Percentiles rank a stretch among this genome's conserved stretches.
Conservation (phyloP, 37 sponge, comb jelly and placozoan genomes). For the Ianthella basta region DNA sequence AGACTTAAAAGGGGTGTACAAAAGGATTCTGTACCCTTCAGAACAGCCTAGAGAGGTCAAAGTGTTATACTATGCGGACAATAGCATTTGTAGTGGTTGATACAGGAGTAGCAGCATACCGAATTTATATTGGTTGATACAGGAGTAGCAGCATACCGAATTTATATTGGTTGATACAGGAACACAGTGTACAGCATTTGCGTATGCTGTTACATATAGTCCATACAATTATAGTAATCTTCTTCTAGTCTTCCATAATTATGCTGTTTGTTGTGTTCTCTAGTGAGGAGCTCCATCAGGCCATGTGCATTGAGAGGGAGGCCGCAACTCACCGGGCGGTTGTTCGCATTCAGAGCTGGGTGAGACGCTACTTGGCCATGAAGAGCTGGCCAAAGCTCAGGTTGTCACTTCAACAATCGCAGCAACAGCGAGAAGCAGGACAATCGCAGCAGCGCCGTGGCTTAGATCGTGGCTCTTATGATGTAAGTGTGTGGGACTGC, state of each 20-base stretch:
- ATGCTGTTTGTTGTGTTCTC: neutral
- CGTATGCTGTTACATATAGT: too few species aligned
- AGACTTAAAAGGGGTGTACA: too few species aligned
- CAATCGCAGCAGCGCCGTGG: neutral
- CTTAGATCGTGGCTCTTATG: neutral
- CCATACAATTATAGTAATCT: neutral
- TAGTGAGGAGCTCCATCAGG: conserved; percentile 63
- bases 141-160: too few species aligned
- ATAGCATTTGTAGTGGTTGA: too few species aligned
- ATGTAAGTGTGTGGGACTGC: neutral
- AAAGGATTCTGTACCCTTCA: too few species aligned
- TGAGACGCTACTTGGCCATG: conserved; percentile 51
- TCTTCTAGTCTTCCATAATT: neutral
- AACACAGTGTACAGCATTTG: too few species aligned
- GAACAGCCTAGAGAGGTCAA: too few species aligned
- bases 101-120: too few species aligned
- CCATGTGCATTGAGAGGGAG: conserved; percentile 34
- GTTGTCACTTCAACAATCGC: conserved; percentile 39
- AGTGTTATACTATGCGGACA: too few species aligned
- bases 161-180: too few species aligned
- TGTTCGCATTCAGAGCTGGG: conserved; percentile 55
- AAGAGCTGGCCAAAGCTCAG: conserved; percentile 75
- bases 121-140: too few species aligned
- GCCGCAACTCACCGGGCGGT: conserved; percentile 24
- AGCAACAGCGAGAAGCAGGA: neutral